Evolutionary conservation across 2,888 invertebrate genomes (phyloP), one percentile per base, ranked within the genome.

Genomic region (Geophilus truncorum): DNA sequence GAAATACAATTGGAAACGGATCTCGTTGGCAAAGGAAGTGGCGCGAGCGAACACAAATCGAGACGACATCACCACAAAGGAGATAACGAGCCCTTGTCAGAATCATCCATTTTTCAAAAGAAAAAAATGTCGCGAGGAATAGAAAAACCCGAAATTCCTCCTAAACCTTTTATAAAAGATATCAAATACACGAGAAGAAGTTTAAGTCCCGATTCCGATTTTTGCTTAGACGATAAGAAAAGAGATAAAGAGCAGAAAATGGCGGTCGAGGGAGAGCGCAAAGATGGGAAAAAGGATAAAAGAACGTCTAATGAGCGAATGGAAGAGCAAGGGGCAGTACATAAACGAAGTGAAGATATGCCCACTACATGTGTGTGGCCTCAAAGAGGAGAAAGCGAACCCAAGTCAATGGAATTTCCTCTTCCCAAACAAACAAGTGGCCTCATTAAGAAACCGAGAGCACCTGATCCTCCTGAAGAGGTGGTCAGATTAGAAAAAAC

Each of bases 141-240:
- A 15, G 79, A 79, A 9, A 79, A 79, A 79, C 79, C 79, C 7
- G 79, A 62, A 79, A 79, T 79, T 30, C 79, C 79, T 30, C 79
- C 79, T 32, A 79, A 79, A 62, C 79, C 79, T 21, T 30, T 30
- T 28, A 30, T 62, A 62, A 79, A 79, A 62, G 79, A 78, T 12
- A 79, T 32, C n/a, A 62, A 51, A 62, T 30, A 36, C 7, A 78
- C 79, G 18, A 51, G 62, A 18, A 23, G 79, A n/a, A 79, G 79
- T 62, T 32, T 51, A 28, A 79, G 62, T 18, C 79, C 79, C 30
- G 79, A 79, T 23, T 25, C 57, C 34, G 79, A 79, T 9, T 78
- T 78, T n/a, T 45, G 34, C 12, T 78, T 40, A 10, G 78, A 34
- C 7, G 36, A 36, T 45, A 40, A 78, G 34, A 32, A 36, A 77